phyloP scores from a whole-genome alignment of 2,888 invertebrate genomes.

The Tupiocoris notatus region DNA sequence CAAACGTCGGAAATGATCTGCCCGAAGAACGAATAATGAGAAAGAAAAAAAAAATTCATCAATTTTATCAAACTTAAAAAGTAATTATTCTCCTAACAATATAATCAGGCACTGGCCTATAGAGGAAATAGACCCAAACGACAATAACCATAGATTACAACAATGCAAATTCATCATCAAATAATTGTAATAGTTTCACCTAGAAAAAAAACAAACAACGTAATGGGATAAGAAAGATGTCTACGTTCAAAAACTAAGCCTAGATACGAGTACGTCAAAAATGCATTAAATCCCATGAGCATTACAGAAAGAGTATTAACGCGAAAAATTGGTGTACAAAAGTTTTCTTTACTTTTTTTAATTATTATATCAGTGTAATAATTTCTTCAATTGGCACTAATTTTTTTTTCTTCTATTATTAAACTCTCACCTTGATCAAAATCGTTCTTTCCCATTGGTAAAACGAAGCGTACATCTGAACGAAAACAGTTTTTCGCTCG shows the following conservation, averaged over 20 bases:
- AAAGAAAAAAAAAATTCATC: slow-evolving; percentile 1
- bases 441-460: background rate
- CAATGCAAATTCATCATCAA: slow-evolving; percentile 22
- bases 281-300: slow-evolving; percentile 34
- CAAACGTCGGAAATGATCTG: background rate
- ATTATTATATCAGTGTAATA: slow-evolving; percentile 9
- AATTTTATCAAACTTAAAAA: background rate
- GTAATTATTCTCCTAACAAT: background rate
- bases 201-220: slow-evolving; percentile 18
- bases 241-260: slow-evolving; percentile 19
- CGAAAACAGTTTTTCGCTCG: background rate
- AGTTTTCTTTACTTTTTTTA: background rate
- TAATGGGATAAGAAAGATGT: background rate
- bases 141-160: slow-evolving; percentile 33
- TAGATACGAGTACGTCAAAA: slow-evolving; percentile 28
- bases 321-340: slow-evolving; percentile 29
- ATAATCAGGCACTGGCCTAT: slow-evolving; percentile 20
- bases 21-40: background rate
- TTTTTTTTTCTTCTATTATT: slow-evolving; percentile 5
- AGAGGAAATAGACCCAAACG: slow-evolving; percentile 8
- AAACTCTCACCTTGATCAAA: background rate
- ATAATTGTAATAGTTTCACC: slow-evolving; percentile 8
- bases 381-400: slow-evolving; percentile 32
- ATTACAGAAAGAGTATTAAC: slow-evolving; percentile 27
- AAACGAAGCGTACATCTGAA: background rate